phyloP scores from a whole-genome alignment of 2,113 vertebrate species.

The Thalassarche chlororhynchos region DNA sequence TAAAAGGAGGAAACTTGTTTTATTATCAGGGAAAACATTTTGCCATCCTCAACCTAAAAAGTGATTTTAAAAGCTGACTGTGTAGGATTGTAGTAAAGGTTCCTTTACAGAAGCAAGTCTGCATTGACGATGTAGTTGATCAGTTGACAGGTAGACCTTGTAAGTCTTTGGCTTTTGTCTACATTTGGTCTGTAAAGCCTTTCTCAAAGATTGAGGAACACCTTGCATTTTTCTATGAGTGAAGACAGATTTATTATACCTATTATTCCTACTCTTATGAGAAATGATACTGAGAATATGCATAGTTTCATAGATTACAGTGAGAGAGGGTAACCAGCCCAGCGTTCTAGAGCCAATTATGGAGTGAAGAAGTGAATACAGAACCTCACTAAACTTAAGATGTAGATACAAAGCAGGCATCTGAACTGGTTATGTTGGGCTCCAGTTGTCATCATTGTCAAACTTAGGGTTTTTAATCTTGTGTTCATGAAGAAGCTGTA shows the following conservation, averaged over 20 bases:
- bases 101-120: neutral
- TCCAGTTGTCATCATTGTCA: neutral
- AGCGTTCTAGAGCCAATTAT: neutral
- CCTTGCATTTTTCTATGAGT: neutral
- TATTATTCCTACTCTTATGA: neutral
- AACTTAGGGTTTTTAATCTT: neutral
- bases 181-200: fast-evolving
- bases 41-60: neutral
- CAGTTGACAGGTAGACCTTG: neutral
- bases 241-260: neutral
- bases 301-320: neutral
- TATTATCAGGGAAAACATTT: neutral
- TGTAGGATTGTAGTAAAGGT: neutral
- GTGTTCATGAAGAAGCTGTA: neutral
- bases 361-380: neutral
- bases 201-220: neutral
- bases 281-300: neutral
- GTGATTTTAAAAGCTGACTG: neutral
- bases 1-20: neutral
- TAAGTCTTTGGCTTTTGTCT: neutral
- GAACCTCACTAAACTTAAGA: neutral
- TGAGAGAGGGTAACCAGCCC: neutral
- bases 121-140: neutral
- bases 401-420: neutral
- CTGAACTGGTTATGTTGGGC: neutral